A percentile compares a stretch with the other conserved stretches of the same genome.
phyloP scores from a whole-genome alignment of 2,888 invertebrate species.

The Drosophila suboccidentalis region DNA sequence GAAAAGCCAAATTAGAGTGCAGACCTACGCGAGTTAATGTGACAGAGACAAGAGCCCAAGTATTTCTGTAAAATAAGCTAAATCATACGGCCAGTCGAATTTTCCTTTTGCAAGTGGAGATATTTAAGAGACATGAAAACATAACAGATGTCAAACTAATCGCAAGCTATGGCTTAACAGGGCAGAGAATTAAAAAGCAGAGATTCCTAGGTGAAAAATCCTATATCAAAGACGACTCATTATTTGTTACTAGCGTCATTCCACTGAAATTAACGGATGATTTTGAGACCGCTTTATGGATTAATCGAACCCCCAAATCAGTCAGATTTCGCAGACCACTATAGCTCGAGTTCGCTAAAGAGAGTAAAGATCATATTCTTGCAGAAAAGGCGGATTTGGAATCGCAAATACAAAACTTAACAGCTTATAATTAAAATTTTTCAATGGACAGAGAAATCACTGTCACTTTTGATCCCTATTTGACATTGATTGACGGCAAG shows the following conservation, averaged over 20 bases:
- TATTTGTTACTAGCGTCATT: neutral
- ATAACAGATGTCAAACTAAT: neutral
- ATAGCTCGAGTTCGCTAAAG: neutral
- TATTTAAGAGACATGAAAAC: neutral
- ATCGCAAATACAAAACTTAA: no score
- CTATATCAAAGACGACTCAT: neutral
- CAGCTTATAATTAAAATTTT: no score
- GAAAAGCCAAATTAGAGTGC: neutral
- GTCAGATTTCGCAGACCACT: neutral
- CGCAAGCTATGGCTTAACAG: neutral
- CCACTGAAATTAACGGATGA: conserved; percentile 1
- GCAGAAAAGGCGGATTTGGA: no score
- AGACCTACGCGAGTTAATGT: conserved; percentile 2
- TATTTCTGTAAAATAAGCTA: conserved; percentile 4
- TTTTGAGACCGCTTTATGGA: neutral
- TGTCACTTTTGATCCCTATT: no score
- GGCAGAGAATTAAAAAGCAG: neutral
- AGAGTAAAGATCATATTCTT: no score
- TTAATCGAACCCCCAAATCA: neutral
- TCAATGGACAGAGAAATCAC: no score
- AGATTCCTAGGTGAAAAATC: neutral
- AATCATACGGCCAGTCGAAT: neutral
- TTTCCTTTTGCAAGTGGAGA: neutral
- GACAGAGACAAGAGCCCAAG: conserved; percentile 4
- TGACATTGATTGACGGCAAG: no score